Percentiles rank a stretch among this genome's conserved stretches.
phyloP scores from a whole-genome alignment of 2,888 invertebrate genomes.

The Alcis repandata region DNA sequence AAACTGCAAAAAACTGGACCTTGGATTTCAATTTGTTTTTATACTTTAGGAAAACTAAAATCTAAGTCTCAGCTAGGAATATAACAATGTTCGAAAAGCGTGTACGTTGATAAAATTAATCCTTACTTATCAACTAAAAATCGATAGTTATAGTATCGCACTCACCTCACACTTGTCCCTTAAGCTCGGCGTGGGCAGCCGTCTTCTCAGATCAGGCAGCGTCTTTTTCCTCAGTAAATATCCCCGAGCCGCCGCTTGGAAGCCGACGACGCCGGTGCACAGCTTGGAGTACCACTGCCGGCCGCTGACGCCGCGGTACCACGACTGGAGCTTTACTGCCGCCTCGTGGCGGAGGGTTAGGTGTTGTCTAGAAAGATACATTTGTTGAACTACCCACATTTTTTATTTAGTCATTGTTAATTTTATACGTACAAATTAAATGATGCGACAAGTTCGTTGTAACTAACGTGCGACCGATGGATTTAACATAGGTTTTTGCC shows the following conservation, averaged over 20 bases:
- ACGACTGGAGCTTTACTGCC: constrained; percentile 91
- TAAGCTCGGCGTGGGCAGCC: constrained; percentile 43
- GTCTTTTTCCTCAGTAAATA: constrained; percentile 85
- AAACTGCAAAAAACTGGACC: too few relatives aligned
- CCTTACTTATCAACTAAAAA: background rate
- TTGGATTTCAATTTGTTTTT: too few relatives aligned
- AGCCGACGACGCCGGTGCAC: constrained; percentile 84
- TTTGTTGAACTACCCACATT: background rate
- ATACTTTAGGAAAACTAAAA: too few relatives aligned
- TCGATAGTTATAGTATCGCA: too few relatives aligned
- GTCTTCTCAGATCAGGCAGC: constrained; percentile 76
- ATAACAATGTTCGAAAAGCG: too few relatives aligned
- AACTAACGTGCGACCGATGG: too few relatives aligned
- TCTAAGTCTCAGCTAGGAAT: too few relatives aligned
- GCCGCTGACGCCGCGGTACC: constrained; percentile 90
- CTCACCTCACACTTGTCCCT: constrained; percentile 55
- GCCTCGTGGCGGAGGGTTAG: constrained; percentile 85
- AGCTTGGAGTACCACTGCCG: constrained; percentile 90
- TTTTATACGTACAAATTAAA: too few relatives aligned
- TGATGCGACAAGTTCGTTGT: too few relatives aligned
- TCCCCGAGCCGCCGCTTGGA: constrained; percentile 92
- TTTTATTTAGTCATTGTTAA: too few relatives aligned
- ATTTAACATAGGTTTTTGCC: too few relatives aligned
- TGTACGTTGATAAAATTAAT: background rate
- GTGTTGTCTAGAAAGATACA: constrained; percentile 69